These are phyloP conservation scores for Gymnocypris eckloni DNA, from an alignment of 2,797 vertebrate species.

Conservation along the genomic window DNA sequence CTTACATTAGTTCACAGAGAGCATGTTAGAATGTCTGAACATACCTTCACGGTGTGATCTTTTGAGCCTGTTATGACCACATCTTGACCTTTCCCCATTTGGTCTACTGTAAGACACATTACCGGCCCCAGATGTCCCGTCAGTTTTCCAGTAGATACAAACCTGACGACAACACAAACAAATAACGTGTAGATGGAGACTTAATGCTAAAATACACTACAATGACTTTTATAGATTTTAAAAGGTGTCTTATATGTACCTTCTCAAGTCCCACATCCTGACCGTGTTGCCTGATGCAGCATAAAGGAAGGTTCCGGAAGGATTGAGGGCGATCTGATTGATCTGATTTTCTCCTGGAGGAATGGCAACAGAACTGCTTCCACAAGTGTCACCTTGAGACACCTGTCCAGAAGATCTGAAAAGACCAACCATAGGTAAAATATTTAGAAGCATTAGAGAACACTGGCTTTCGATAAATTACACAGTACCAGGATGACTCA, in stretches of 20 bases:
- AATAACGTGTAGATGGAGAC: neutral
- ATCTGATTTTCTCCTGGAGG: constrained; percentile 96
- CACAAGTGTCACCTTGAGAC: constrained; percentile 85
- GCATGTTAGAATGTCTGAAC: constrained; percentile 11
- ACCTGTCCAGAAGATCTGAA: constrained; percentile 93
- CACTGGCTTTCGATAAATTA: neutral
- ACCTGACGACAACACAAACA: constrained; percentile 75
- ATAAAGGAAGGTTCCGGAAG: constrained; percentile 90
- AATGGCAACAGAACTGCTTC: constrained; percentile 84
- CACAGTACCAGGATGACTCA: constrained; percentile 73
- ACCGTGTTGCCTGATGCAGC: constrained; percentile 93
- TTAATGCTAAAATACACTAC: neutral
- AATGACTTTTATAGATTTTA: neutral
- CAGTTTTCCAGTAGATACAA: constrained; percentile 95
- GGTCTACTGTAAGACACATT: constrained; percentile 93
- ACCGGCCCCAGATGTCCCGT: constrained; percentile 94
- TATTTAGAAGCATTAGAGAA: neutral
- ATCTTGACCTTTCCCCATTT: constrained; percentile 89
- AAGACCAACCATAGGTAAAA: neutral
- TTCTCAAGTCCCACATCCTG: constrained; percentile 98
- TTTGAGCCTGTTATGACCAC: constrained; percentile 95
- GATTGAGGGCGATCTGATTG: constrained; percentile 92
- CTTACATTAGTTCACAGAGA: neutral
- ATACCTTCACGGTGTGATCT: constrained; percentile 93
- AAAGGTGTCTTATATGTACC: constrained; percentile 72